Evolutionary conservation across 2,888 invertebrate species (phyloP).

Genomic region (Anagyrus pseudococci): DNA sequence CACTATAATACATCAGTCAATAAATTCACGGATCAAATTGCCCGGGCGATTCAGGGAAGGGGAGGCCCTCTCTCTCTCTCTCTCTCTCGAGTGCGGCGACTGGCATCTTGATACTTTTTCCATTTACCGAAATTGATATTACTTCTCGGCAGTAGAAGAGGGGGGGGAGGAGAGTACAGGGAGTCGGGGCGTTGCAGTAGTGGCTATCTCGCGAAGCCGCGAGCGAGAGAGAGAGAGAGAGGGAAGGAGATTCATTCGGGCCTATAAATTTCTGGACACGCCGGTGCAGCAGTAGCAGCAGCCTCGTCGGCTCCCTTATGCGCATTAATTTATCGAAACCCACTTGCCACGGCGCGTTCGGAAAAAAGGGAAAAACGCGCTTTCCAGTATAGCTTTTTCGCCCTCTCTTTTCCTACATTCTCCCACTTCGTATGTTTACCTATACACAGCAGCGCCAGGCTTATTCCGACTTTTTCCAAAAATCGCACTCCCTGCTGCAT

Average conservation of each 20-base stretch:
- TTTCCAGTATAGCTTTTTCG: no score
- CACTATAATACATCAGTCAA: slow-evolving; percentile 41
- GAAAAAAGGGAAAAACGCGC: neutral
- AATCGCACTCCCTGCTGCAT: no score
- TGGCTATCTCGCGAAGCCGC: neutral
- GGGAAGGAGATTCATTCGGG: slow-evolving; percentile 42
- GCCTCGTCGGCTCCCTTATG: neutral
- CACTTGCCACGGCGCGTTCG: neutral
- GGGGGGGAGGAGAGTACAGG: neutral
- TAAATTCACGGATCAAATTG: slow-evolving; percentile 44
- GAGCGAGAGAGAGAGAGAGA: no score
- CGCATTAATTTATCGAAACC: slow-evolving; percentile 20
- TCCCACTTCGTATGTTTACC: no score
- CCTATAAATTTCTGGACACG: slow-evolving; percentile 49
- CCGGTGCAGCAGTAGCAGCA: slow-evolving; percentile 9
- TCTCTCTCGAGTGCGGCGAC: slow-evolving; percentile 31
- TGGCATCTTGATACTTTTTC: slow-evolving; percentile 56
- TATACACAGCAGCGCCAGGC: no score
- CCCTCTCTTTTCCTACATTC: no score
- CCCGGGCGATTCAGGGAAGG: slow-evolving; percentile 21
- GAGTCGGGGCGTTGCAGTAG: neutral
- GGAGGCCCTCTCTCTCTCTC: neutral
- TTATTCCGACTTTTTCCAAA: no score
- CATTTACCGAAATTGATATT: slow-evolving; percentile 59
- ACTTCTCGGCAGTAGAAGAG: slow-evolving; percentile 40